These are phyloP conservation scores for Plutella xylostella DNA, from an alignment of 2,888 invertebrate species.

Conservation along the genomic window DNA sequence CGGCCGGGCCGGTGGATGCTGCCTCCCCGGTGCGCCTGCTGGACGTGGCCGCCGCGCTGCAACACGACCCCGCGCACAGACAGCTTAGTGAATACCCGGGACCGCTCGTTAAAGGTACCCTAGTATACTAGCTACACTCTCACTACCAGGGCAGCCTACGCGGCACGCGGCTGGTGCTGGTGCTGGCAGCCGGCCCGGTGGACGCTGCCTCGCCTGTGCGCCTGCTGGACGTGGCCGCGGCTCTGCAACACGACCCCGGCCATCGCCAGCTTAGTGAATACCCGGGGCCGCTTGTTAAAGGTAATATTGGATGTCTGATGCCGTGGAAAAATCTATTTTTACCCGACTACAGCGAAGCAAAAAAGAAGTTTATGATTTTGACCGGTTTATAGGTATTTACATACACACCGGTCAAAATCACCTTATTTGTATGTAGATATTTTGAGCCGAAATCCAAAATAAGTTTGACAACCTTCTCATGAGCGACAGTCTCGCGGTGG, in stretches of 20 bases:
- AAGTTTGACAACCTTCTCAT: no score
- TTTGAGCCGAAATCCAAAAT: no score
- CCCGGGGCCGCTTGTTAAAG: not conserved
- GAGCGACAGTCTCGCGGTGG: no score
- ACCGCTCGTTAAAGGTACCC: conserved; percentile 76
- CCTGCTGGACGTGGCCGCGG: not conserved
- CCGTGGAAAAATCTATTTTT: not conserved
- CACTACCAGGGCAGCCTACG: not conserved
- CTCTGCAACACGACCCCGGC: not conserved
- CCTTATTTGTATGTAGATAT: no score
- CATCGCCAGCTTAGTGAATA: not conserved
- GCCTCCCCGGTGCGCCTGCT: conserved; percentile 82
- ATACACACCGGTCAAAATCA: no score
- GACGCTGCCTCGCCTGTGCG: not conserved
- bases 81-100: conserved; percentile 83
- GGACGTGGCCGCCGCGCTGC: conserved; percentile 69
- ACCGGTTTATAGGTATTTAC: no score
- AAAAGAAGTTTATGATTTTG: no score
- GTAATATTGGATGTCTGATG: not conserved
- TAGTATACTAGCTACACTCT: not conserved
- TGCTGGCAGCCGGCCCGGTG: not conserved
- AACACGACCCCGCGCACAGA: conserved; percentile 70
- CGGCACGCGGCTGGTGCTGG: not conserved
- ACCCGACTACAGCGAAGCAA: no score
- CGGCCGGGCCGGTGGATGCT: conserved; percentile 84